These are phyloP conservation scores for Crotophaga sulcirostris DNA, from an alignment of 2,113 vertebrate genomes.

Conservation along the genomic window DNA sequence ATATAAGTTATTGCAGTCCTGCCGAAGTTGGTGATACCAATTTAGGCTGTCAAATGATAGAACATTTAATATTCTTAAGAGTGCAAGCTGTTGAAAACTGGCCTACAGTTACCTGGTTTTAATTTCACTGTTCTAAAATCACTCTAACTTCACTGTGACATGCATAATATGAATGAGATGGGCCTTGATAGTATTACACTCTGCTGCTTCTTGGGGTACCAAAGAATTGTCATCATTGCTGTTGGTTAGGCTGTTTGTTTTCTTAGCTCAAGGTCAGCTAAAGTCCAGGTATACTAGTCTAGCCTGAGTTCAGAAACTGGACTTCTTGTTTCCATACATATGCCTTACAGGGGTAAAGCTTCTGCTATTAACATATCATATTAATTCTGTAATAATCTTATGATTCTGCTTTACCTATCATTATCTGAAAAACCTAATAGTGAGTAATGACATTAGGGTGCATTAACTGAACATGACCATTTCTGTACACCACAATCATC, in stretches of 20 bases:
- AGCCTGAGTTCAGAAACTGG: neutral
- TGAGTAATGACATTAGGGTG: neutral
- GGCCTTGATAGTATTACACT: neutral
- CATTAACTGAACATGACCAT: neutral
- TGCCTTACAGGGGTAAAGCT: neutral
- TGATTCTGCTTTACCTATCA: neutral
- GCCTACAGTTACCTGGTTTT: neutral
- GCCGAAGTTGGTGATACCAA: neutral
- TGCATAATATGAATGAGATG: neutral
- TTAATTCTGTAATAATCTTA: neutral
- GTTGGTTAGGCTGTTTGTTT: neutral
- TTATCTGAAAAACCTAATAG: neutral
- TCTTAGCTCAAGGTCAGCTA: neutral
- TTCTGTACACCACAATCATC: neutral
- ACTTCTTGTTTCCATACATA: neutral
- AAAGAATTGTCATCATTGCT: neutral
- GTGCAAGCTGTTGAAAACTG: neutral
- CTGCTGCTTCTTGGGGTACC: neutral
- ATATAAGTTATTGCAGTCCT: neutral
- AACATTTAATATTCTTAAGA: neutral
- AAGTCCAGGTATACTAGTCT: neutral
- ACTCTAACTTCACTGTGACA: neutral
- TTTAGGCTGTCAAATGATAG: neutral
- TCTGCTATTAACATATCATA: neutral
- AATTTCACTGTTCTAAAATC: neutral